A percentile compares a stretch with the other conserved stretches of the same genome.
Conservation (phyloP, 2,113 vertebrate genomes). For the Pan troglodytes region DNA sequence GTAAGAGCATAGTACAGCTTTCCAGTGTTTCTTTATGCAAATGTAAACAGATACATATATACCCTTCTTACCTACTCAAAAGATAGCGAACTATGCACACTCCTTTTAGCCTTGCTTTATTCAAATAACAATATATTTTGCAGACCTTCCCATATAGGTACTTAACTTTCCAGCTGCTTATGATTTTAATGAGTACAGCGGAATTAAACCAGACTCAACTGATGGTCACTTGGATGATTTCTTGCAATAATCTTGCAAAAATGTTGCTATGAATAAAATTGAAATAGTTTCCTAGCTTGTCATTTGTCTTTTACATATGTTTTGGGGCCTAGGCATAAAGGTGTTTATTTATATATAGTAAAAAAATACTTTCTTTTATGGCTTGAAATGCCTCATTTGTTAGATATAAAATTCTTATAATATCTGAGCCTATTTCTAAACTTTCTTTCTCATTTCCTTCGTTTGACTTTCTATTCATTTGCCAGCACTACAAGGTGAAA, state of each 20-base stretch:
- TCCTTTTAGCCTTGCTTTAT: neutral
- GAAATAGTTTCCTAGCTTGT: neutral
- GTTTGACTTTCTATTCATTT: neutral
- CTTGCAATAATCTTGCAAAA: neutral
- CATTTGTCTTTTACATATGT: neutral
- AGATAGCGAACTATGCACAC: neutral
- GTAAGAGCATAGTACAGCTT: neutral
- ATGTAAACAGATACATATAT: neutral
- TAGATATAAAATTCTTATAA: neutral
- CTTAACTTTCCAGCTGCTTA: neutral
- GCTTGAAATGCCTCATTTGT: neutral
- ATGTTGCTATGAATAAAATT: neutral
- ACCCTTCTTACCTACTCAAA: neutral
- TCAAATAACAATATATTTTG: neutral
- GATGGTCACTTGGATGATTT: neutral
- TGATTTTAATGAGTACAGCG: neutral
- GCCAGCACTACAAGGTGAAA: neutral
- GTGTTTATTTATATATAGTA: neutral
- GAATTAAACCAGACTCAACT: neutral
- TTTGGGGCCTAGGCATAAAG: neutral
- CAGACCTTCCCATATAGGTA: neutral
- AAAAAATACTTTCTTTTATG: neutral
- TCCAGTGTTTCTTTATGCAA: neutral
- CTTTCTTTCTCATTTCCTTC: neutral
- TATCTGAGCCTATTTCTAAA: neutral